These are phyloP conservation scores for Xiphorhynchus elegans DNA, from an alignment of 2,113 vertebrate species.

Conservation along the genomic window DNA sequence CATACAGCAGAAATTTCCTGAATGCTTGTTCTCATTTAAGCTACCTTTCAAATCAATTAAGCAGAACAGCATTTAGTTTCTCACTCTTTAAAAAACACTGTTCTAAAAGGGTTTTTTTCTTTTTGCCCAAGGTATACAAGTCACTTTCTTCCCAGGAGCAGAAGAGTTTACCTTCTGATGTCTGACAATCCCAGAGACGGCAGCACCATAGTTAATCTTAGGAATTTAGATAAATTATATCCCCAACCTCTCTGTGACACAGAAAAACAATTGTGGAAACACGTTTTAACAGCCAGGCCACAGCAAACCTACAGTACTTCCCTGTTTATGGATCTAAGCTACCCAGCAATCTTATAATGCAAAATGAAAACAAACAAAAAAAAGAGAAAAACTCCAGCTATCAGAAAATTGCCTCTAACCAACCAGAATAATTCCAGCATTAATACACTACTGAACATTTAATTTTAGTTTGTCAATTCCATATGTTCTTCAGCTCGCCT, in stretches of 20 bases:
- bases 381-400: not conserved
- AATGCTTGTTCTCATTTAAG: not conserved
- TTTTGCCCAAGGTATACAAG: not conserved
- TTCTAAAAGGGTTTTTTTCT: not conserved
- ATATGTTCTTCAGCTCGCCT: conserved; percentile 32
- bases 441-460: not conserved
- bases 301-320: not conserved
- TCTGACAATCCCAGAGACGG: not conserved
- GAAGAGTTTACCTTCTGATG: not conserved
- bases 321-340: not conserved
- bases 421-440: not conserved
- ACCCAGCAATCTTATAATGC: not conserved
- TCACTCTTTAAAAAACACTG: not conserved
- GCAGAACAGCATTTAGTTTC: not conserved
- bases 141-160: not conserved
- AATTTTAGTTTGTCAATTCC: not conserved
- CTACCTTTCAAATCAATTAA: not conserved
- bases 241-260: not conserved
- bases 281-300: not conserved
- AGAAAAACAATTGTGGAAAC: not conserved
- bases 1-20: not conserved
- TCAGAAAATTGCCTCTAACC: not conserved
- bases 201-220: not conserved
- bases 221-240: not conserved
- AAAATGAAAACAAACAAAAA: not conserved